A percentile compares a stretch with the other conserved stretches of the same genome.
phyloP scores from a whole-genome alignment of 2,113 vertebrate species.

The Hydropotes inermis region DNA sequence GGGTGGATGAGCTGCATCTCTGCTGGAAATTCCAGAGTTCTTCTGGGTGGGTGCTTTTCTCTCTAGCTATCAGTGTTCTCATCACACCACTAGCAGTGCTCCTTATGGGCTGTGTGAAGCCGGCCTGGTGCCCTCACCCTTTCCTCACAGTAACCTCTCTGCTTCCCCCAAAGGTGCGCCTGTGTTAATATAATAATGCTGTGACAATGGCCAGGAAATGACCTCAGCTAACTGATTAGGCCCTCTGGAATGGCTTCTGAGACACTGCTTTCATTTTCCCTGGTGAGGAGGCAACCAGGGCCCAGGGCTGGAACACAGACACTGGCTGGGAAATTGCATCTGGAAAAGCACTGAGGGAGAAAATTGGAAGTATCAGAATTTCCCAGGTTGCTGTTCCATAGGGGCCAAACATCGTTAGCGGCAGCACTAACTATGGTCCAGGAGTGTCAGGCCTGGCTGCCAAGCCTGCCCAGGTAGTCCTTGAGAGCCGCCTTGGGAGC shows the following conservation, averaged over 20 bases:
- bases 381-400: constrained; percentile 55
- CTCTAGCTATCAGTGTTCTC: neutral
- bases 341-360: constrained; percentile 36
- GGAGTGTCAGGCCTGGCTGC: constrained; percentile 43
- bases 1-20: neutral
- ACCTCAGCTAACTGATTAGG: constrained; percentile 32
- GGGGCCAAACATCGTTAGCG: constrained; percentile 51
- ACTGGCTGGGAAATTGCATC: neutral
- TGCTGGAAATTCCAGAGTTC: neutral
- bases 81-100: neutral
- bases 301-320: neutral
- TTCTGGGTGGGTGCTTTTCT: neutral
- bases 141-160: neutral
- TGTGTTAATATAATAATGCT: constrained; percentile 50
- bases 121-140: neutral
- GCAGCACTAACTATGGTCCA: constrained; percentile 56
- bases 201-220: constrained; percentile 23
- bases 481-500: neutral
- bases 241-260: constrained; percentile 17
- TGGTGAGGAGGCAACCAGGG: neutral
- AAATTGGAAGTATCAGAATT: constrained; percentile 59
- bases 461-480: neutral
- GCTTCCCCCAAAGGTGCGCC: neutral
- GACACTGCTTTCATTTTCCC: constrained; percentile 42
- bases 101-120: neutral